Base-by-base conservation (phyloP, 2,113 vertebrate species). In the Calypte anna region DNA sequence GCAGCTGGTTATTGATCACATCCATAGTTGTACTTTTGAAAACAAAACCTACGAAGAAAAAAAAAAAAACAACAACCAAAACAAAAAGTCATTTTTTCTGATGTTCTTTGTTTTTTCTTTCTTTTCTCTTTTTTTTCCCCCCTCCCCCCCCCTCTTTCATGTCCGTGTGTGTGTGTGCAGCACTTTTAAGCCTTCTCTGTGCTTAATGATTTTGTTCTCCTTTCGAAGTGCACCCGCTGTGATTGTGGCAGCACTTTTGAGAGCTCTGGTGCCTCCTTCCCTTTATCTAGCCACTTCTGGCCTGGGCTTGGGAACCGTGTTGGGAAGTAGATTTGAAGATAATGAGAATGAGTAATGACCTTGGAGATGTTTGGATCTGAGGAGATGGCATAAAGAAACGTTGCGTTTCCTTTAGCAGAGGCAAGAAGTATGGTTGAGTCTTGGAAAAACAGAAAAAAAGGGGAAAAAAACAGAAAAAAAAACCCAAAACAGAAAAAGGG, bases 1-100 rank as follows among this genome's bases (percentile, higher is more conserved):
- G 44, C 57, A 67, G 46, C 96, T 95, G 97, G 96, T 97, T 97
- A 97, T 97, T 95, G 95, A 96, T 96, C 93, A 94, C 90, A 82
- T 62, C 61, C 63, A 8, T 31, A 53, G 38, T 4, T 61, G 59
- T 58, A 62, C 75, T 89, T 73, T 73, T 57, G 51, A 81, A 94
- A 95, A 69, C 63, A 62, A 91, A 96, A 82, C 79, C 43, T 72
- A 44, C 23, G 3, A 79, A 89, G 61, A 88, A 81, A 31, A 23
- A 11, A 63, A 74, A 91, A 75, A 46, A 46, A 40, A 40, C 40
- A 40, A 12, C 40, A 40, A 40, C 40, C 40, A 40, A 40, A 40
- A 40, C 40, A 11, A 74, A 68, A 75, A 38, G 46, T 86, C 6
- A 7, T 82, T 91, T 96, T 96, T 93, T 93, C 85, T 96, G 95